Percentiles rank a stretch among this genome's conserved stretches.
Evolutionary conservation across 2,113 vertebrate species (phyloP).

Genomic region (Gallinago media): DNA sequence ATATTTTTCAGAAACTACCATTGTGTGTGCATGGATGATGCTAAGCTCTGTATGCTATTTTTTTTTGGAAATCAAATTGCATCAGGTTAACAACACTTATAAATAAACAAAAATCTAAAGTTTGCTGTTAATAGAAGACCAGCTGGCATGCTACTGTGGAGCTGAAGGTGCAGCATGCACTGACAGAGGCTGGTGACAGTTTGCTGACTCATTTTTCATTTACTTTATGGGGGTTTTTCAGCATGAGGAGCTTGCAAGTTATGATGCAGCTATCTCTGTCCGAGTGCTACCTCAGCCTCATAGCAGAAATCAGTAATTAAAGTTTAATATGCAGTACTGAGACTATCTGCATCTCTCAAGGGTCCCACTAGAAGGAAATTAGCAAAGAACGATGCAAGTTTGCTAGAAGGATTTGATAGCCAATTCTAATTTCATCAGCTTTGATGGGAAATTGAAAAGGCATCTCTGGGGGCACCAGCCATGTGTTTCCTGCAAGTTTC

Average conservation of each 20-base stretch:
- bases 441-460: constrained; percentile 36
- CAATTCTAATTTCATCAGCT: constrained; percentile 57
- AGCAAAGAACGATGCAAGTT: constrained; percentile 48
- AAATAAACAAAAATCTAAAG: constrained; percentile 62
- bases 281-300: neutral
- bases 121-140: constrained; percentile 59
- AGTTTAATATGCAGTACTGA: constrained; percentile 56
- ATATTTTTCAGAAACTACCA: neutral
- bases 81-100: constrained; percentile 49
- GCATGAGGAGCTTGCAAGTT: neutral
- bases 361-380: constrained; percentile 49
- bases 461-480: neutral
- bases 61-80: neutral
- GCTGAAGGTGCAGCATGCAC: constrained; percentile 32
- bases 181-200: constrained; percentile 4
- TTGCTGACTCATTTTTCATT: constrained; percentile 64
- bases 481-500: neutral
- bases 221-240: constrained; percentile 20
- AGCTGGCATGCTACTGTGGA: constrained; percentile 17
- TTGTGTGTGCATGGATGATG: neutral
- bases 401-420: constrained; percentile 49
- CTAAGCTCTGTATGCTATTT: neutral
- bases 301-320: constrained; percentile 63
- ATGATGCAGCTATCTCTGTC: constrained; percentile 29
- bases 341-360: constrained; percentile 41